phyloP scores from a whole-genome alignment of 2,797 vertebrate species.

The Threskiornis aethiopicus region DNA sequence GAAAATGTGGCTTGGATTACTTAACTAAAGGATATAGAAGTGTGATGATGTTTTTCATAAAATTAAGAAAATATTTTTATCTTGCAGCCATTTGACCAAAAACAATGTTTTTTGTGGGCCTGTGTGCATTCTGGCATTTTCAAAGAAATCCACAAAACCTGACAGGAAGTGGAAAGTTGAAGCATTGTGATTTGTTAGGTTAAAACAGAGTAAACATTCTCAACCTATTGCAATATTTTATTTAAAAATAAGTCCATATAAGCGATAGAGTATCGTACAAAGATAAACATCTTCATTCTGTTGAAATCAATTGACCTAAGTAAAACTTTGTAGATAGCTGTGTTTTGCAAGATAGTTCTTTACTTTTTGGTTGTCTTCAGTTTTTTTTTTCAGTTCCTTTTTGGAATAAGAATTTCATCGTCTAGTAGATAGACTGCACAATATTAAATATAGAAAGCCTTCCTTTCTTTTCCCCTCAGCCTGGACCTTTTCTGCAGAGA shows the following conservation, averaged over 20 bases:
- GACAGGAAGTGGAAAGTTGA: background rate
- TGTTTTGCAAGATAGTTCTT: background rate
- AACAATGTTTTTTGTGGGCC: background rate
- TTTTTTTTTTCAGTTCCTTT: background rate
- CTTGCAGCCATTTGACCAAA: background rate
- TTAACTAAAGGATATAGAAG: background rate
- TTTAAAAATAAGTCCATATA: background rate
- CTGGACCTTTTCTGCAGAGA: background rate
- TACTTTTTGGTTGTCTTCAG: background rate
- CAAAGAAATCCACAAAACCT: background rate
- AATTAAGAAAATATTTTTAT: background rate
- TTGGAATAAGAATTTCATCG: background rate
- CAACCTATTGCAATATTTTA: background rate
- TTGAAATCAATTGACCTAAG: background rate
- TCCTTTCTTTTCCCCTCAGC: background rate
- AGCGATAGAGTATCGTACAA: background rate
- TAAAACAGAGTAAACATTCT: background rate
- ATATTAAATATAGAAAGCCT: background rate
- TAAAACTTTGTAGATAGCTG: background rate
- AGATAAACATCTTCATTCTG: background rate
- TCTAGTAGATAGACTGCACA: background rate
- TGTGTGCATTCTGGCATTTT: background rate
- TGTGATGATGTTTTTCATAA: background rate
- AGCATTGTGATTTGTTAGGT: background rate
- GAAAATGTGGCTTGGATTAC: background rate